Percentiles rank a stretch among this genome's conserved stretches.
Evolutionary conservation across 1,140 invertebrate genomes (phyloP).

Genomic region (Pectinophora gossypiella): DNA sequence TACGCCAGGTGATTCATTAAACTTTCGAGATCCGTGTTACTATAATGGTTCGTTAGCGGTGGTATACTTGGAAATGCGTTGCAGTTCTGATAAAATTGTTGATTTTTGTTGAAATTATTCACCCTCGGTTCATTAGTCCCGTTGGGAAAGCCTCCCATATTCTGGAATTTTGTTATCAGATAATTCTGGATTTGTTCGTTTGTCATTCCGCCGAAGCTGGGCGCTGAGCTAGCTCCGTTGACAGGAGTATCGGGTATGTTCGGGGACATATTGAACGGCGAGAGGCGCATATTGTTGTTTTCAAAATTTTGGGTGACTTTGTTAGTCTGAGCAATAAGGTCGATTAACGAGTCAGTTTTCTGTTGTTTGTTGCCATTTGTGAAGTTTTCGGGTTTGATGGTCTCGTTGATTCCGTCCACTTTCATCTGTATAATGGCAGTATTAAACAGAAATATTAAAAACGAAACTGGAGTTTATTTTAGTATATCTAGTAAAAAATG

Average conservation of each 20-base stretch:
- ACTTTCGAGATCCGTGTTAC: constrained; percentile 42
- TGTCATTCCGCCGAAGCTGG: constrained; percentile 45
- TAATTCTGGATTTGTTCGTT: constrained; percentile 62
- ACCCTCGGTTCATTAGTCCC: constrained; percentile 15
- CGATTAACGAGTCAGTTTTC: constrained; percentile 47
- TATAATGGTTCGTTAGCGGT: constrained; percentile 47
- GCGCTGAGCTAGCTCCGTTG: constrained; percentile 32
- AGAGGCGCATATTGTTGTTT: constrained; percentile 43
- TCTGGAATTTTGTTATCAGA: constrained; percentile 57
- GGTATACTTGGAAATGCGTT: constrained; percentile 61
- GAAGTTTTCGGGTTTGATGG: constrained; percentile 14
- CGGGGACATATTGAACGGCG: constrained; percentile 29
- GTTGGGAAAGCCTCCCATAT: constrained; percentile 34
- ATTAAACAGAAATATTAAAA: constrained; percentile 22
- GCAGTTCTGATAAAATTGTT: constrained; percentile 54
- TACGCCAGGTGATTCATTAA: constrained; percentile 39
- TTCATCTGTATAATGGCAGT: constrained; percentile 27
- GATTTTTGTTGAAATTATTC: constrained; percentile 24
- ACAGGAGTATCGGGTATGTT: constrained; percentile 7
- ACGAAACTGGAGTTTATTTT: background rate
- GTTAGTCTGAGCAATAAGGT: constrained; percentile 36
- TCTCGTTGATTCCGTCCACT: constrained; percentile 13
- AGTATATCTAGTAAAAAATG: no score
- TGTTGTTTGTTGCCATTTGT: constrained; percentile 37
- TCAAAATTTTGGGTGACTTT: constrained; percentile 38